Conservation (phyloP, 1,140 invertebrate genomes). For the Cydia fagiglandana region DNA sequence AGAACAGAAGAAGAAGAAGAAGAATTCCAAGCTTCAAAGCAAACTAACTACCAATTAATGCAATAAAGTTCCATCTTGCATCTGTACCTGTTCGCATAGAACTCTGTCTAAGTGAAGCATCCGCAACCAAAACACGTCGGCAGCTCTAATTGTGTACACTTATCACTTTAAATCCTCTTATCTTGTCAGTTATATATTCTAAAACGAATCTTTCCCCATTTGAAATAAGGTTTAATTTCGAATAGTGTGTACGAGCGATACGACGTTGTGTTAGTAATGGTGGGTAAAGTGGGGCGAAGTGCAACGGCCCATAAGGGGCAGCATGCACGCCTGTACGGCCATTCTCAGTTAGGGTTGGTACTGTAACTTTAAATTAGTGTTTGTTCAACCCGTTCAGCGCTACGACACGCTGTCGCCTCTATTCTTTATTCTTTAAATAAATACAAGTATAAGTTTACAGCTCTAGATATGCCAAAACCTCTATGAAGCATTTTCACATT, state of each 20-base stretch:
- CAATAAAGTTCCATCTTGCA: neutral
- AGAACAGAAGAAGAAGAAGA: no score
- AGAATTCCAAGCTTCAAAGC: neutral
- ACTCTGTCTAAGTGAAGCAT: neutral
- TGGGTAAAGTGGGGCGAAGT: conserved; percentile 4
- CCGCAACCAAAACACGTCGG: conserved; percentile 10
- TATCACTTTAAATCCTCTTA: neutral
- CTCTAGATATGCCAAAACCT: no score
- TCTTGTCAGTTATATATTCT: neutral
- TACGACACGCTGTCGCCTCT: no score
- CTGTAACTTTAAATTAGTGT: conserved; percentile 11
- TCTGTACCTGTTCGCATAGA: neutral
- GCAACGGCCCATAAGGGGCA: conserved; percentile 8
- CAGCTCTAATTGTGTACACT: conserved; percentile 2
- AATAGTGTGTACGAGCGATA: neutral
- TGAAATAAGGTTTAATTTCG: neutral
- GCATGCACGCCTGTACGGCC: conserved; percentile 3
- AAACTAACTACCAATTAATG: neutral
- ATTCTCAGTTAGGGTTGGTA: neutral
- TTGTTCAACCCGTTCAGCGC: neutral
- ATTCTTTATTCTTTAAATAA: no score
- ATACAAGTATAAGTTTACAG: no score
- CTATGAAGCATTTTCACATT: no score
- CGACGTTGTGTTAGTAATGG: neutral
- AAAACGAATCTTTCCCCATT: neutral